Percentiles rank a stretch among this genome's conserved stretches.
These are phyloP conservation scores for Falco novaeseelandiae DNA, from an alignment of 2,797 vertebrate species.

Conservation along the genomic window DNA sequence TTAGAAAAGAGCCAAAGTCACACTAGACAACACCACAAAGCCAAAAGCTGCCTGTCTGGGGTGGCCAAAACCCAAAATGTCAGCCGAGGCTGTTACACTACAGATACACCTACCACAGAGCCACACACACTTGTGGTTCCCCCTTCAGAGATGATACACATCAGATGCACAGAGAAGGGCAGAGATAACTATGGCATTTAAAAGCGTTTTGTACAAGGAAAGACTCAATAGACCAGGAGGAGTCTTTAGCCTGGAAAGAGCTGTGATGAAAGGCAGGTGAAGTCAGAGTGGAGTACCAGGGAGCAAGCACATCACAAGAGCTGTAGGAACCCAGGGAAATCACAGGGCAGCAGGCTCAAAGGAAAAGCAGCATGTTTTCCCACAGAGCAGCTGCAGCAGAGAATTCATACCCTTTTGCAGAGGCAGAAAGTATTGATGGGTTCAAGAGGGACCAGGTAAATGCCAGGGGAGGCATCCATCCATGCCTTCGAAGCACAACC, in stretches of 20 bases:
- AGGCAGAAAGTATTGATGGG: not conserved
- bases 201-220: not conserved
- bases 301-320: not conserved
- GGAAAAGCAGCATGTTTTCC: not conserved
- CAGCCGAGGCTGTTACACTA: not conserved
- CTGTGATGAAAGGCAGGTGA: not conserved
- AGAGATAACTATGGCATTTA: not conserved
- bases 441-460: not conserved
- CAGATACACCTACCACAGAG: not conserved
- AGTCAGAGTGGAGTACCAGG: not conserved
- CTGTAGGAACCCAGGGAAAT: not conserved
- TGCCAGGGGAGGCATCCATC: not conserved
- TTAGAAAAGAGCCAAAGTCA: not conserved
- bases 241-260: not conserved
- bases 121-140: not conserved
- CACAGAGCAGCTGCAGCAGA: not conserved
- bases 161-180: not conserved
- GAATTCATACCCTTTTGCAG: not conserved
- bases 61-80: rapidly evolving
- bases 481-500: not conserved
- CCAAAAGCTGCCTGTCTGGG: not conserved
- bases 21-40: not conserved
- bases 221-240: not conserved
- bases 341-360: not conserved
- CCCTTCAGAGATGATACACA: not conserved